Percentiles rank a stretch among this genome's conserved stretches.
Conservation (phyloP, 2,888 invertebrate species). For the Eristalis intricaria region DNA sequence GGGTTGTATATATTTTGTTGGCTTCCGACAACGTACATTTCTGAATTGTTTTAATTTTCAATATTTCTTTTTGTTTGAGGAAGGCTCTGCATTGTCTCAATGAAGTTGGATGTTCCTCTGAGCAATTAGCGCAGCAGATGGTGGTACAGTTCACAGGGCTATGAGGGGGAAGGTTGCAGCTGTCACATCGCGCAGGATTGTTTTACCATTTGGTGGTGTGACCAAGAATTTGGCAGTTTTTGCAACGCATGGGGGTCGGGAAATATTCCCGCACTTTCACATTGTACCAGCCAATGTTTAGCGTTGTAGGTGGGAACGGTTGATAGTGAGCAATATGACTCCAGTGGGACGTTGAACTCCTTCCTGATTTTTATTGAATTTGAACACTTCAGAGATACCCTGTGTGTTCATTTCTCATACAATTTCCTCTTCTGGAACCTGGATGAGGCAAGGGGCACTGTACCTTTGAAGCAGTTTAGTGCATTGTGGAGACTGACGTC, state of each 20-base stretch:
- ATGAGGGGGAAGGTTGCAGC: background rate
- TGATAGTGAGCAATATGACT: background rate
- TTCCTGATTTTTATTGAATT: conserved; percentile 13
- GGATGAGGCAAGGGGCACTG: conserved; percentile 17
- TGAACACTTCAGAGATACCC: conserved; percentile 21
- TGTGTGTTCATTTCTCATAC: conserved; percentile 13
- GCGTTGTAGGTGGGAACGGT: background rate
- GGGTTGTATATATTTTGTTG: background rate
- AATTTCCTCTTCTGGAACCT: conserved; percentile 26
- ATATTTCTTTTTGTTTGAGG: background rate
- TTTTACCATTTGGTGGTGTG: background rate
- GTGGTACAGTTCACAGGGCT: background rate
- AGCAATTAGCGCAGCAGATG: background rate
- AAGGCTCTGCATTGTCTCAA: background rate
- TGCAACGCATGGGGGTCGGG: background rate
- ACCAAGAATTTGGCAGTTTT: background rate
- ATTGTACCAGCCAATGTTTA: background rate
- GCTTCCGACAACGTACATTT: background rate
- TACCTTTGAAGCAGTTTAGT: conserved; percentile 10
- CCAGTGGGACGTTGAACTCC: background rate
- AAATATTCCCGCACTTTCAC: background rate
- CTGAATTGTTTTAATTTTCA: background rate
- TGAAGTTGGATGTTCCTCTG: background rate
- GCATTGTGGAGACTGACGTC: background rate
- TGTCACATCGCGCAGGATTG: background rate